Percentiles rank a stretch among this genome's conserved stretches.
Evolutionary conservation across 2,113 vertebrate species (phyloP).

Genomic region (Nesoenas mayeri): DNA sequence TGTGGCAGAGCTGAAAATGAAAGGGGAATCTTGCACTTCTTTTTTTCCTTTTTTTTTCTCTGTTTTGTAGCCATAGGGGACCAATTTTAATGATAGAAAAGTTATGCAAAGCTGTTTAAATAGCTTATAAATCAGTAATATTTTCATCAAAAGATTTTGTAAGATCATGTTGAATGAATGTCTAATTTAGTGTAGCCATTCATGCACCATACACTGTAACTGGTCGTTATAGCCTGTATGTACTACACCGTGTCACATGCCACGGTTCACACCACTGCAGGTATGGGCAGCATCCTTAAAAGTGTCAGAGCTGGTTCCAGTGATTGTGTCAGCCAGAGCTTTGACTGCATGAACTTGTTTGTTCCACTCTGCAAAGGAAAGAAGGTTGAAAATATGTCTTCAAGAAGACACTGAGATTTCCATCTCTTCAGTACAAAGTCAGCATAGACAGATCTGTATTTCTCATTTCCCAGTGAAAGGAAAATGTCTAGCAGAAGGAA

Average conservation of each 20-base stretch:
- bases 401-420: neutral
- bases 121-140: neutral
- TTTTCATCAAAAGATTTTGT: neutral
- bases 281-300: neutral
- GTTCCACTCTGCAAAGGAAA: neutral
- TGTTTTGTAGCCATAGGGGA: neutral
- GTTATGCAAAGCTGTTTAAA: neutral
- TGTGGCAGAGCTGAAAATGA: neutral
- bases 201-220: neutral
- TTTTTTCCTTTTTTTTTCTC: neutral
- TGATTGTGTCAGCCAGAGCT: neutral
- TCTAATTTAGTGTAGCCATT: neutral
- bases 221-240: accelerated
- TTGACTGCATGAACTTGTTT: neutral
- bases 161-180: neutral
- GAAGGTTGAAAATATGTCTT: neutral
- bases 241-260: neutral
- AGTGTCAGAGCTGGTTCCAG: neutral
- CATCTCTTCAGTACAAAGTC: neutral
- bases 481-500: neutral
- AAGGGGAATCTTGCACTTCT: neutral
- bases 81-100: neutral
- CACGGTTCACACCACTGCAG: accelerated
- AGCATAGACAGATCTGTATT: neutral
- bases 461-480: neutral